Evolutionary conservation across 2,888 invertebrate genomes (phyloP), one percentile per base, ranked within the genome.

Genomic region (Plebejus melissa): DNA sequence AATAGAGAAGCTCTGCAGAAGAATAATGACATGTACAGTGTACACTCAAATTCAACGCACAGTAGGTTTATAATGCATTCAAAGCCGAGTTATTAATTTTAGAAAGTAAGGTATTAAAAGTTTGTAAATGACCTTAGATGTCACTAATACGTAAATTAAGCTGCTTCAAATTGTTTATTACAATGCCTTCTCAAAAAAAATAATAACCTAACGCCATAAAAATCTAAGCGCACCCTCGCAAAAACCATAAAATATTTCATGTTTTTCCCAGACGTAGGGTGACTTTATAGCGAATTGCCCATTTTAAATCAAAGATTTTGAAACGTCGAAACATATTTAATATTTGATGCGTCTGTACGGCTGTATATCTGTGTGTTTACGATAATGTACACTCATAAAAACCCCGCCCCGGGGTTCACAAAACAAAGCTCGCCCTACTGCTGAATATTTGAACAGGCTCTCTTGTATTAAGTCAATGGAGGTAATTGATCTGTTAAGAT

Each of bases 391-490:
- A 87, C 87, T 88, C 89, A 88, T 90, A 91, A 91, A 90, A 90
- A 85, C 81, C 84, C 87, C 46, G 85, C 86, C 84, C 82, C 84
- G 80, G 87, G 87, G 88, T 86, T 87, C 91, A 91, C 91, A 90
- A 91, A 91, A 91, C 91, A 92, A 91, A 88, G 88, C 89, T 85
- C 86, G 79, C 87, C 85, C 85, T 86, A 79, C 89, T 88, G 79
- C 83, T 93, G 91, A 91, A 93, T 93, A 93, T 92, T 93, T 91
- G 89, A 93, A 88, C 85, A 89, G 88, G 87, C 88, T 89, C 89
- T 86, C 90, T 91, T 90, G 91, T 90, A 93, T 92, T 92, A 93
- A 93, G 92, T 92, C 91, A 91, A 91, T 91, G 90, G 86, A 84
- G 90, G 92, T 93, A 93, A 93, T 93, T 92, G 92, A 92, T 91